A percentile compares a stretch with the other conserved stretches of the same genome.
phyloP scores from a whole-genome alignment of 2,113 vertebrate genomes.

The Ameiurus melas region DNA sequence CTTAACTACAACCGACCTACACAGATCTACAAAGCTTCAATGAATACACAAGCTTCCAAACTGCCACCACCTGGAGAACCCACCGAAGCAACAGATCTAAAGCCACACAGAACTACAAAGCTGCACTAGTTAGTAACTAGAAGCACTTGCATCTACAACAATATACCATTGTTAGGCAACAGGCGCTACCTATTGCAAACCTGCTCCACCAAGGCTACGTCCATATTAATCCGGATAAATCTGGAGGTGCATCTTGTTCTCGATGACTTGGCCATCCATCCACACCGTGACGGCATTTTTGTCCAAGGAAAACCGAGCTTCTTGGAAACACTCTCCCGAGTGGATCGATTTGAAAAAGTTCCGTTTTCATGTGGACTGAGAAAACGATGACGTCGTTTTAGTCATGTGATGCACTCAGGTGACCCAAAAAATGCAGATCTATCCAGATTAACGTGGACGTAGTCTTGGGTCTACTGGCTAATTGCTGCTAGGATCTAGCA shows the following conservation, averaged over 20 bases:
- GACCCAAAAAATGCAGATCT: too few relatives aligned
- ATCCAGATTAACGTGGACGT: too few relatives aligned
- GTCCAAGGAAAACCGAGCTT: too few relatives aligned
- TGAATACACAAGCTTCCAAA: neutral
- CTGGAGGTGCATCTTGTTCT: too few relatives aligned
- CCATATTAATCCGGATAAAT: too few relatives aligned
- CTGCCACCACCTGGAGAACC: conserved; percentile 2
- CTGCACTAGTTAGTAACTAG: neutral
- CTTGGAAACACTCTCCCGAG: too few relatives aligned
- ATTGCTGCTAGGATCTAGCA: conserved; percentile 11
- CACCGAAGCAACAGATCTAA: neutral
- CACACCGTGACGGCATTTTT: too few relatives aligned
- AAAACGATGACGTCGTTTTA: too few relatives aligned
- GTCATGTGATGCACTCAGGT: too few relatives aligned
- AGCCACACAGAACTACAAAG: conserved; percentile 26
- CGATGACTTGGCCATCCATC: too few relatives aligned
- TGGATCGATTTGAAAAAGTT: too few relatives aligned
- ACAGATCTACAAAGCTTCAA: neutral
- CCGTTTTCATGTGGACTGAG: too few relatives aligned
- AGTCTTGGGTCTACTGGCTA: neutral
- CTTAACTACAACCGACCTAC: neutral
- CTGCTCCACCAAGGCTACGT: neutral
- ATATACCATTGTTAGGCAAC: neutral
- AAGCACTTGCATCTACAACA: neutral
- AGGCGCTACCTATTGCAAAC: neutral